Percentiles rank a stretch among this genome's conserved stretches.
phyloP scores from a whole-genome alignment of 2,888 invertebrate species.

The Eupithecia subumbrata region DNA sequence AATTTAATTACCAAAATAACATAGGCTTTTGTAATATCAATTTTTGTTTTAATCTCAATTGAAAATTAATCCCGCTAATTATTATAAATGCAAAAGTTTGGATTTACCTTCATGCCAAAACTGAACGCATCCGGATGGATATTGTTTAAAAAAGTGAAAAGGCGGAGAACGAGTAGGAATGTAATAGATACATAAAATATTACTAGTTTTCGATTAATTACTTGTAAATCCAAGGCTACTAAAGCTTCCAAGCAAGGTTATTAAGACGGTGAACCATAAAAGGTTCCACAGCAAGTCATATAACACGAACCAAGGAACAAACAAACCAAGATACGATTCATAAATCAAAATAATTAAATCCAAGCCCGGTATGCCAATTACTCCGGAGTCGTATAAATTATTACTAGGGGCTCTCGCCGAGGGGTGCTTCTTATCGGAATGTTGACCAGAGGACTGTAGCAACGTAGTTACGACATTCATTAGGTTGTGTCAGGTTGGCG shows the following conservation, averaged over 20 bases:
- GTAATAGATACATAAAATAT: no score
- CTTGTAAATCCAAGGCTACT: neutral
- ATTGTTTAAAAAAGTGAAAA: no score
- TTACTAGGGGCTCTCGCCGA: neutral
- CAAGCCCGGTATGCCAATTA: constrained; percentile 41
- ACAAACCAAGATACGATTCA: constrained; percentile 29
- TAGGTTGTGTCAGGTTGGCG: no score
- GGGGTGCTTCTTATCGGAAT: constrained; percentile 3
- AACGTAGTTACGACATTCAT: no score
- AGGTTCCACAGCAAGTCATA: neutral
- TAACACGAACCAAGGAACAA: constrained; percentile 5
- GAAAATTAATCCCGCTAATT: neutral
- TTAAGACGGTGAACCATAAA: neutral
- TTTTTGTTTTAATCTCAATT: neutral
- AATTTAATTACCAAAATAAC: neutral
- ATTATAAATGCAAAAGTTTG: neutral
- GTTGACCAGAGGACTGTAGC: neutral
- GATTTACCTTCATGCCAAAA: neutral
- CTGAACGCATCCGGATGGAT: neutral
- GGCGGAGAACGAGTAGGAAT: no score
- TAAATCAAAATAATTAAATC: constrained; percentile 55
- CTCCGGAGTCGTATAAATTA: constrained; percentile 30
- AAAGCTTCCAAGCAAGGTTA: neutral
- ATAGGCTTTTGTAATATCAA: neutral
- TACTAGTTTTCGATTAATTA: neutral